Percentiles rank a stretch among this genome's conserved stretches.
Conservation (phyloP, 1,140 invertebrate species). For the Drosophila equinoxialis region DNA sequence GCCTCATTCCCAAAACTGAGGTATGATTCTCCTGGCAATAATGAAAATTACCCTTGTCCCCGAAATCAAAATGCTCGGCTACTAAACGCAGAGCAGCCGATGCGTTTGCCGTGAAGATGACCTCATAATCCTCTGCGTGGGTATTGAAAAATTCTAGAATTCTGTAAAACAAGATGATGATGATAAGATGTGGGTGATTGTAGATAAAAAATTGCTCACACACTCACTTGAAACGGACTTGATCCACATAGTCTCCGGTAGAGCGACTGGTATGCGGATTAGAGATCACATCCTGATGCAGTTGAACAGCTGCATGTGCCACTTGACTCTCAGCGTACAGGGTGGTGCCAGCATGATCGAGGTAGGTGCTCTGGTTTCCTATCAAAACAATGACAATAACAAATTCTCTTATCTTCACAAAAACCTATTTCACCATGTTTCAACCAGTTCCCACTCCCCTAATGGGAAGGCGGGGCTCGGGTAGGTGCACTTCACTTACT, state of each 20-base stretch:
- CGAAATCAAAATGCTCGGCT: slow-evolving; percentile 91
- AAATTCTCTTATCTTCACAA: slow-evolving; percentile 38
- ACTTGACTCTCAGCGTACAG: slow-evolving; percentile 92
- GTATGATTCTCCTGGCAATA: slow-evolving; percentile 97
- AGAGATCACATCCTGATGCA: slow-evolving; percentile 89
- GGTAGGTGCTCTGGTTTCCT: slow-evolving; percentile 88
- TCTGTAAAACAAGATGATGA: slow-evolving; percentile 83
- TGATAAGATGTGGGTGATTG: not conserved
- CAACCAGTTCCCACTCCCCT: not conserved
- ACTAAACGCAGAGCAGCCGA: slow-evolving; percentile 93
- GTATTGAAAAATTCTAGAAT: slow-evolving; percentile 94
- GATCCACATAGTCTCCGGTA: slow-evolving; percentile 91
- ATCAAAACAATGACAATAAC: not conserved
- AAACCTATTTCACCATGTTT: slow-evolving; percentile 48
- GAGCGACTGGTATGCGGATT: slow-evolving; percentile 95
- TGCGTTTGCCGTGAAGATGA: slow-evolving; percentile 96
- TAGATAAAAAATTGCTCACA: slow-evolving; percentile 37
- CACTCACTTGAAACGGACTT: slow-evolving; percentile 89
- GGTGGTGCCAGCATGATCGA: slow-evolving; percentile 95
- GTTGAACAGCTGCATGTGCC: slow-evolving; percentile 86
- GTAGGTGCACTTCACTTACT: slow-evolving; percentile 72
- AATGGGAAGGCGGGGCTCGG: not conserved
- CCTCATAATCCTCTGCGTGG: slow-evolving; percentile 89
- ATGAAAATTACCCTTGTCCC: slow-evolving; percentile 86
- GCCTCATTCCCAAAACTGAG: slow-evolving; percentile 95